A percentile compares a stretch with the other conserved stretches of the same genome.
Conservation (phyloP, 2,797 vertebrate species). For the Muscicapa striata region DNA sequence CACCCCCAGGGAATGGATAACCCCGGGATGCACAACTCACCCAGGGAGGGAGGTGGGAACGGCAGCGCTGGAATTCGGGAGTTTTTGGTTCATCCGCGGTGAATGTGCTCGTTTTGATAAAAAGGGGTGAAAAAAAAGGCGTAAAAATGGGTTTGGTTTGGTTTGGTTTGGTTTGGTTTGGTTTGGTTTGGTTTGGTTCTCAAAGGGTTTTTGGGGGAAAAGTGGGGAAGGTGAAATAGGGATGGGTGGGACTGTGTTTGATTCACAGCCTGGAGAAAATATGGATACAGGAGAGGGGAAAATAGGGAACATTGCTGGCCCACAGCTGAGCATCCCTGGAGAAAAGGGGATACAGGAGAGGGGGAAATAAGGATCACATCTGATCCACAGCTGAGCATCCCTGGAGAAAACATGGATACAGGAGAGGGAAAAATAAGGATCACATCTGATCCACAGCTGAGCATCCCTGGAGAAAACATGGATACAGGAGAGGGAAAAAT, state of each 20-base stretch:
- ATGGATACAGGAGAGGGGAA: accelerated
- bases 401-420: accelerated
- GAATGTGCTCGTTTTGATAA: accelerated
- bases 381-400: not conserved
- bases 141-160: accelerated
- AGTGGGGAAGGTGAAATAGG: accelerated
- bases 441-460: accelerated
- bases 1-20: not conserved
- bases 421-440: too few relatives aligned
- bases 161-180: not conserved
- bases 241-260: accelerated
- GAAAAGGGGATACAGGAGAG: not conserved
- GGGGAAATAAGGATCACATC: accelerated
- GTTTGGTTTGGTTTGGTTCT: not conserved
- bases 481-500: too few relatives aligned
- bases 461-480: too few relatives aligned
- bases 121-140: accelerated
- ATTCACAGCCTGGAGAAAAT: accelerated
- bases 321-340: not conserved
- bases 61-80: not conserved
- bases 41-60: not conserved
- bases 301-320: not conserved
- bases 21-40: not conserved
- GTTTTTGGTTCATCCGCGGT: accelerated
- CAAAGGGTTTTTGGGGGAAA: not conserved